Base-by-base conservation (phyloP, 2,113 vertebrate genomes). In the Forbesichthys papilliferus region DNA sequence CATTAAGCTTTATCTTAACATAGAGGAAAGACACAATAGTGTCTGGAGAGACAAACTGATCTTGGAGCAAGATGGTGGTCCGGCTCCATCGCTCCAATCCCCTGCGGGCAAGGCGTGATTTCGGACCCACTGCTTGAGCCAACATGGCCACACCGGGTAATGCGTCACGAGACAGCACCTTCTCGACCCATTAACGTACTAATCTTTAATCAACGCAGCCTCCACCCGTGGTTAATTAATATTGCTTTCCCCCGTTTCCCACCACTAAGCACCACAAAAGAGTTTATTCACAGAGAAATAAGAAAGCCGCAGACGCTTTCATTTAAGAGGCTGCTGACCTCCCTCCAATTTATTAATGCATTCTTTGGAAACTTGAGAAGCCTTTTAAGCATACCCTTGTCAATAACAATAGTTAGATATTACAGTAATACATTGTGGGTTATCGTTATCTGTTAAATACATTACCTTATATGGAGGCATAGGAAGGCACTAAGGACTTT, bases 1-100 rank as follows among this genome's bases (percentile, higher is more conserved):
- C 73, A 89, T 90, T 90, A 86, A 85, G 75, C 75, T 65, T 80
- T 81, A 87, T 88, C 87, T 83, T 90, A 88, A 90, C 86, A 75
- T 87, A 87, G 78, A 86, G 74, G 71, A 81, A 81, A 67, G 77
- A 83, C 85, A 90, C 88, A 91, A 90, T 84, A 69, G 76, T 74
- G 68, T 70, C 72, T 59, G 60, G 74, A 86, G 81, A 86, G 87
- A 74, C 62, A 74, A 84, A 69, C 68, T 82, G 80, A 88, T 88
- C 78, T 81, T 65, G 82, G 71, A 82, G 75, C 78, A 67, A 84
- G 78, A 89, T 82, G 86, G 66, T 59, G 69, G 77, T 78, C 61
- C 64, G 46, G 56, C 77, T 80, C 59, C n/a, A 84, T 77, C 74
- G 59, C 59, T 67, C 66, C 36, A 61, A 64, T 84, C 80, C 75